Evolutionary conservation across 2,113 vertebrate genomes (phyloP).

Genomic region (Cryptotis parvus): DNA sequence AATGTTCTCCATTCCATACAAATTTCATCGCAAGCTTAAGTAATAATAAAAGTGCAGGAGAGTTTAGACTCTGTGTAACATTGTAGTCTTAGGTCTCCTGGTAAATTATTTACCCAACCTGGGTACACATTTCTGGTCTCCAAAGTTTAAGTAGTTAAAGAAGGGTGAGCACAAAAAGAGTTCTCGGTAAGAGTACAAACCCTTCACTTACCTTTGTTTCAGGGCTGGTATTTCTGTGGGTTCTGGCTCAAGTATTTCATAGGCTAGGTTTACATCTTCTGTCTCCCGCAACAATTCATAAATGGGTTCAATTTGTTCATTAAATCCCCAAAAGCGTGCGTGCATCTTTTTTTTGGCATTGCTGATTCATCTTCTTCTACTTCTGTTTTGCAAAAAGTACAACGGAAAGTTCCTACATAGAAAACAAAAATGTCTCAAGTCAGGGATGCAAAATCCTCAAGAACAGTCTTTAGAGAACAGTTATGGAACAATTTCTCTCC

Average conservation of each 20-base stretch:
- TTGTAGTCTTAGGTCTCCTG: not conserved
- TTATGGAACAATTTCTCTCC: not conserved
- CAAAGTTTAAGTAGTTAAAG: constrained; percentile 52
- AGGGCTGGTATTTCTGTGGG: constrained; percentile 97
- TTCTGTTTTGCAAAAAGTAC: constrained; percentile 97
- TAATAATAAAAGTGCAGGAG: constrained; percentile 13
- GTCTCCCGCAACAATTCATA: constrained; percentile 96
- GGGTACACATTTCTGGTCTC: not conserved
- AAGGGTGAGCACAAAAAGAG: not conserved
- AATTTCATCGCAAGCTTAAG: constrained; percentile 56
- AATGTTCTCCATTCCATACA: constrained; percentile 37
- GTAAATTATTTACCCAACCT: constrained; percentile 31
- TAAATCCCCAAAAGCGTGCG: constrained; percentile 97
- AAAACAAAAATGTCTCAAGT: constrained; percentile 65
- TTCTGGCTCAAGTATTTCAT: constrained; percentile 97
- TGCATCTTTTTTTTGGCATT: constrained; percentile 97
- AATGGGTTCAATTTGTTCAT: constrained; percentile 99
- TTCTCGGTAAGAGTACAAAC: not conserved
- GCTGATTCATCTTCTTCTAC: constrained; percentile 98
- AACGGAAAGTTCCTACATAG: constrained; percentile 93
- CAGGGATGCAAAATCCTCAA: constrained; percentile 52
- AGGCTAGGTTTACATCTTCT: constrained; percentile 95
- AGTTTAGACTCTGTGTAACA: constrained; percentile 24
- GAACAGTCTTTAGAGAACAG: not conserved
- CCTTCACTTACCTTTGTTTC: constrained; percentile 91